Conservation (phyloP, 1,140 invertebrate species). For the Scaptomyza graminum region DNA sequence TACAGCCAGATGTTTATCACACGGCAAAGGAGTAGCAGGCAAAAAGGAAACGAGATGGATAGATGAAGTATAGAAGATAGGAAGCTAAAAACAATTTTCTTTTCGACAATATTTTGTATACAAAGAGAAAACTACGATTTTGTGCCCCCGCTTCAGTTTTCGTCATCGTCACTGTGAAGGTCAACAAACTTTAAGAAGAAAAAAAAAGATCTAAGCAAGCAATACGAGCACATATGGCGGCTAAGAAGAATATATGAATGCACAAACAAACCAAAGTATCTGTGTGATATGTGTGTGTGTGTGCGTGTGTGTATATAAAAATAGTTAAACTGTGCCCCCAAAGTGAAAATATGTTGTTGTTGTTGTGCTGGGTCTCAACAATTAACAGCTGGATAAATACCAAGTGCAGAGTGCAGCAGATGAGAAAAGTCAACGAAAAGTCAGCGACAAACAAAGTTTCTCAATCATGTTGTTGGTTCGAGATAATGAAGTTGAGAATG, state of each 20-base stretch:
- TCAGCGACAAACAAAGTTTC: not conserved
- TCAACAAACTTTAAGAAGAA: conserved; percentile 66
- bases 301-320: conserved; percentile 45
- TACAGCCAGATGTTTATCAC: conserved; percentile 9
- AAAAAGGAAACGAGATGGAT: conserved; percentile 3
- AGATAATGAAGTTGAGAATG: conserved; percentile 14
- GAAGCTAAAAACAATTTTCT: conserved; percentile 12
- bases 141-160: not conserved
- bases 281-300: not conserved
- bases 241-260: no score
- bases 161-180: conserved; percentile 42
- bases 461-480: no score
- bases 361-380: conserved; percentile 47
- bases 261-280: not conserved
- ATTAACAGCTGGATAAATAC: conserved; percentile 80
- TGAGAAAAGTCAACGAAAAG: conserved; percentile 33
- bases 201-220: conserved; percentile 1
- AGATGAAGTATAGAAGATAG: not conserved
- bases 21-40: not conserved
- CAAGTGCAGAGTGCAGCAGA: conserved; percentile 26
- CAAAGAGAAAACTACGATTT: conserved; percentile 38
- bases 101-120: conserved; percentile 47
- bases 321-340: conserved; percentile 52
- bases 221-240: conserved; percentile 15
- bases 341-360: conserved; percentile 28